A percentile compares a stretch with the other conserved stretches of the same genome.
Conservation (phyloP, 2,797 vertebrate species). For the Taenioides sp. region DNA sequence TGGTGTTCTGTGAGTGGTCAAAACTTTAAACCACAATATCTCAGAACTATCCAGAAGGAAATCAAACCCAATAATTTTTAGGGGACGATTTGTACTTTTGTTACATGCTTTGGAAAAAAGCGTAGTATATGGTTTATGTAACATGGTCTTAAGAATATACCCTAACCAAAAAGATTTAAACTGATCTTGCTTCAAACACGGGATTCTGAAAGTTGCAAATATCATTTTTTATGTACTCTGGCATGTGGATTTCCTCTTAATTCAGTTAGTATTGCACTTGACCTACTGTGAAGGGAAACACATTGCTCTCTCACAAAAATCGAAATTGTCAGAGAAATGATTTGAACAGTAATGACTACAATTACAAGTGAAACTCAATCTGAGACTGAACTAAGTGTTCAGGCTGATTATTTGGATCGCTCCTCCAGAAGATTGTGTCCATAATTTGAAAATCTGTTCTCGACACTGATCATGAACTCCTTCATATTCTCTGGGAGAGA, state of each 20-base stretch:
- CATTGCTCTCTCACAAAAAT: constrained; percentile 4
- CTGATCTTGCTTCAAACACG: neutral
- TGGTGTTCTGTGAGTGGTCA: too few species aligned
- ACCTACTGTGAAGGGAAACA: constrained; percentile 2
- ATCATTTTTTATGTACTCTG: neutral
- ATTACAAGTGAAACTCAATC: constrained; percentile 10
- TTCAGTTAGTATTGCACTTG: neutral
- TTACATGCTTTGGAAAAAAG: neutral
- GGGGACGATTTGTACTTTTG: neutral
- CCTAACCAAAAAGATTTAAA: neutral
- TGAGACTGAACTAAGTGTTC: constrained; percentile 26
- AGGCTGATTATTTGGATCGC: constrained; percentile 40
- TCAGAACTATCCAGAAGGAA: too few species aligned
- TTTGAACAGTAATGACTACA: constrained; percentile 10
- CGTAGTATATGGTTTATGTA: neutral
- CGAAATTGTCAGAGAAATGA: constrained; percentile 18
- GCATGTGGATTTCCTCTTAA: neutral
- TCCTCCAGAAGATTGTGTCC: constrained; percentile 14
- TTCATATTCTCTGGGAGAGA: constrained; percentile 11
- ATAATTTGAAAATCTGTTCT: constrained; percentile 54
- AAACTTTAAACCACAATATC: too few species aligned
- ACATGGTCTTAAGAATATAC: neutral
- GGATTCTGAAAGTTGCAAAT: neutral
- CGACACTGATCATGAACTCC: constrained; percentile 36
- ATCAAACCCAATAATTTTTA: too few species aligned